These are phyloP conservation scores for Schizaphis graminum DNA, from an alignment of 2,888 invertebrate genomes.

Conservation along the genomic window DNA sequence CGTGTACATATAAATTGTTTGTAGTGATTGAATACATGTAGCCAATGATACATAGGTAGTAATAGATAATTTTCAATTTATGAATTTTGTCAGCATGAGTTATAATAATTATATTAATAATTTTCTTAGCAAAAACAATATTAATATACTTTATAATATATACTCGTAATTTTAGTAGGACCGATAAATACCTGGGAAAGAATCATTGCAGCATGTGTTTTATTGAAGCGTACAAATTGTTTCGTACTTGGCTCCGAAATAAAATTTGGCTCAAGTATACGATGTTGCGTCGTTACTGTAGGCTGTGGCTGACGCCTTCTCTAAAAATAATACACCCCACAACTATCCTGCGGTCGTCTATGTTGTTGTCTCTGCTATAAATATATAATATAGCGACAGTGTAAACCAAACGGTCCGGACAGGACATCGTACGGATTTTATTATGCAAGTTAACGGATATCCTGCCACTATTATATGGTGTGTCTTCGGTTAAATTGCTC, in stretches of 20 bases:
- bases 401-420: slow-evolving; percentile 16
- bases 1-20: background rate
- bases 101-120: background rate
- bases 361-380: slow-evolving; percentile 56
- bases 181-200: slow-evolving; percentile 22
- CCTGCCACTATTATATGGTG: slow-evolving; percentile 32
- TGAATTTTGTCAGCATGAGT: background rate
- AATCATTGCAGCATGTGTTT: background rate
- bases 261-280: slow-evolving; percentile 54
- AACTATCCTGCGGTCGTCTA: background rate
- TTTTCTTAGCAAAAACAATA: background rate
- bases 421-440: background rate
- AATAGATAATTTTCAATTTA: background rate
- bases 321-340: slow-evolving; percentile 56
- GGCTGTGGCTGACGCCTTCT: slow-evolving; percentile 23
- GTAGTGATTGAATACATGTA: background rate
- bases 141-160: background rate
- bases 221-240: slow-evolving; percentile 3
- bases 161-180: background rate
- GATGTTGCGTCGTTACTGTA: slow-evolving; percentile 32
- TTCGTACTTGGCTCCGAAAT: slow-evolving; percentile 55
- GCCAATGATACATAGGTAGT: background rate
- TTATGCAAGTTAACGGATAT: slow-evolving; percentile 52
- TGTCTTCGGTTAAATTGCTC: background rate
- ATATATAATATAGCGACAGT: slow-evolving; percentile 35